Evolutionary conservation across 2,113 vertebrate genomes (phyloP).

Genomic region (Lamprologus sp.): DNA sequence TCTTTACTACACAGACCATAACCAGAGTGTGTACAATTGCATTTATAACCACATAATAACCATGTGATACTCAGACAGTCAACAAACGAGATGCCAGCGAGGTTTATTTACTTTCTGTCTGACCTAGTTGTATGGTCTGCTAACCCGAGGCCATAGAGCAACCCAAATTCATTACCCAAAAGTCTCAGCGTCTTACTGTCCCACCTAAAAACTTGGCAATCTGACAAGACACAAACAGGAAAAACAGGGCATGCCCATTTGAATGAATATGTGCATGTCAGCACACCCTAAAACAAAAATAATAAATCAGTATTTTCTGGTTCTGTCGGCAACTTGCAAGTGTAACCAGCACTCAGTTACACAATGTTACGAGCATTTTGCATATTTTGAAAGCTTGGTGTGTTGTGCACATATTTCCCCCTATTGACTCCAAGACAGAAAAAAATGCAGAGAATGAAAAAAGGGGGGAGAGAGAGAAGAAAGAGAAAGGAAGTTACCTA

Average conservation of each 20-base stretch:
- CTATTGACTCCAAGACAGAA: neutral
- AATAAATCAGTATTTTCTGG: neutral
- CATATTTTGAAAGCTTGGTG: neutral
- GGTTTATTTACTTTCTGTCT: constrained; percentile 69
- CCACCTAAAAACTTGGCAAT: neutral
- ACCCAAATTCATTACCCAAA: constrained; percentile 42
- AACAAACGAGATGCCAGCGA: constrained; percentile 31
- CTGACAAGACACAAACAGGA: constrained; percentile 18
- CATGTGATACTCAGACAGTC: constrained; percentile 13
- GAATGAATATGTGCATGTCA: neutral
- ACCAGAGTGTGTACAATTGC: neutral
- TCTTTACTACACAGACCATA: neutral
- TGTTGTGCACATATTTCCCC: neutral
- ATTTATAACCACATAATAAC: constrained; percentile 19
- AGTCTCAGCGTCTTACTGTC: neutral
- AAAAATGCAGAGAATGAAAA: neutral
- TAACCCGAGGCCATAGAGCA: constrained; percentile 28
- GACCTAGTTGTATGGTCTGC: constrained; percentile 56
- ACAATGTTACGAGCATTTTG: neutral
- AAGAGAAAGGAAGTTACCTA: constrained; percentile 75
- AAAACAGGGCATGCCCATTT: neutral
- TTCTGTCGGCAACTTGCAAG: neutral
- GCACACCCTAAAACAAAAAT: neutral
- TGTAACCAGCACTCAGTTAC: neutral
- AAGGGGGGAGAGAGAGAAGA: neutral